Base-by-base conservation (phyloP, 2,797 vertebrate species). In the Chaetodon trifasciatus region DNA sequence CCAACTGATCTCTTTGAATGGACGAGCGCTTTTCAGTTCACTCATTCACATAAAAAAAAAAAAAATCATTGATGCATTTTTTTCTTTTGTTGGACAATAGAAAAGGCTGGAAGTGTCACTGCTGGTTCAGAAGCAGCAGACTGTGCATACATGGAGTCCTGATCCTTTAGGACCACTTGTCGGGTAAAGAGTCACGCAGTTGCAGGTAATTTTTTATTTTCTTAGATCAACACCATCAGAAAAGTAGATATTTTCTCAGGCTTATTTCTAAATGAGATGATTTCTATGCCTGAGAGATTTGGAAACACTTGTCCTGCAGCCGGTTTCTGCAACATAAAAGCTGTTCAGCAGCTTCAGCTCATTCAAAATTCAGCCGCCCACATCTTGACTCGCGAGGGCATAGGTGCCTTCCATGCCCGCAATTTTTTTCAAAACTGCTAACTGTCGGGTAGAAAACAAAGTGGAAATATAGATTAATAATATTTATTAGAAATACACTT, bases 261-360 rank as follows among this genome's bases (percentile, higher is more conserved):
- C 13, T 40, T n/a, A 24, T 49, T 42, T 16, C 0, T 9, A 49
- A 23, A 49, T 9, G 17, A 13, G 42, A 35, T 16, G 58, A 64
- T 57, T 57, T 63, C 23, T n/a, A 9, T 42, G 32, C 32, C 55
- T n/a, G 44, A 32, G 44, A 55, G 24, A 28, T 28, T 44, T 39
- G 1, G 17, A 62, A 32, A 65, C 42, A 67, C 28, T 24, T 28
- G 28, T 72, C 46, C 28, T 42, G 53, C 47, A 53, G 55, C 19
- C 3, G 50, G n/a, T 42, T 42, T 17, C 16, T 39, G 52, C n/a
- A 42, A 56, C 42, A 69, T 40, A 40, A 68, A 74, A 74, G n/a
- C 42, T 23, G n/a, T 50, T 44, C 50, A 63, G 58, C 2, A 0
- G 46, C 24, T 66, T 37, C 57, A 37, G 42, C 50, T 57, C 42